A percentile compares a stretch with the other conserved stretches of the same genome.
Evolutionary conservation across 2,888 invertebrate genomes (phyloP).

Genomic region (Kryphioiulus occultus): DNA sequence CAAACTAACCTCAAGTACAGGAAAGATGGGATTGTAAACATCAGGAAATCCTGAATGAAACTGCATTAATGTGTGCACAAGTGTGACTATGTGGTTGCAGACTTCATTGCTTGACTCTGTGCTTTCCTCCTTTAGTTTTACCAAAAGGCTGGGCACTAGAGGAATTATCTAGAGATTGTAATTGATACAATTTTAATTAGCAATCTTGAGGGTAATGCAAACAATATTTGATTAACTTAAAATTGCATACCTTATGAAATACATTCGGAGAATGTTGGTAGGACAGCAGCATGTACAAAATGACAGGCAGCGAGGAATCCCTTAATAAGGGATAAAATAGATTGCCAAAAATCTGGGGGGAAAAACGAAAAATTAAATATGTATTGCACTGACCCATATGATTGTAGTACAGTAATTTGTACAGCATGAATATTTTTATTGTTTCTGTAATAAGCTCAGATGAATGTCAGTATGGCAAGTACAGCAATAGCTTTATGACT

Average conservation of each 20-base stretch:
- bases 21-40: conserved; percentile 60
- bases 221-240: not conserved
- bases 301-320: conserved; percentile 56
- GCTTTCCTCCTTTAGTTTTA: conserved; percentile 37
- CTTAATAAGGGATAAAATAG: not conserved
- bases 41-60: conserved; percentile 62
- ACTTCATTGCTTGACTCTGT: not conserved
- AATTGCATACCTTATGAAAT: conserved; percentile 61
- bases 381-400: too few species aligned
- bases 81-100: conserved; percentile 35
- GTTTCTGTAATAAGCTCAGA: too few species aligned
- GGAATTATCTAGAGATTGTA: conserved; percentile 21
- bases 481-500: too few species aligned
- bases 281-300: conserved; percentile 60
- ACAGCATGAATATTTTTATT: too few species aligned
- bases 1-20: conserved; percentile 59
- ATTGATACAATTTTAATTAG: not conserved
- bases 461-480: too few species aligned
- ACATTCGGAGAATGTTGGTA: conserved; percentile 62
- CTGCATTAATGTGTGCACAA: conserved; percentile 56
- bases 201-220: not conserved
- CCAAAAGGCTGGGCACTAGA: conserved; percentile 22
- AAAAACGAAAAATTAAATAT: not conserved
- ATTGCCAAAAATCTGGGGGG: conserved; percentile 31
- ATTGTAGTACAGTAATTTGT: too few species aligned